Conservation (phyloP, 2,113 vertebrate genomes). For the Hypanus sabinus region DNA sequence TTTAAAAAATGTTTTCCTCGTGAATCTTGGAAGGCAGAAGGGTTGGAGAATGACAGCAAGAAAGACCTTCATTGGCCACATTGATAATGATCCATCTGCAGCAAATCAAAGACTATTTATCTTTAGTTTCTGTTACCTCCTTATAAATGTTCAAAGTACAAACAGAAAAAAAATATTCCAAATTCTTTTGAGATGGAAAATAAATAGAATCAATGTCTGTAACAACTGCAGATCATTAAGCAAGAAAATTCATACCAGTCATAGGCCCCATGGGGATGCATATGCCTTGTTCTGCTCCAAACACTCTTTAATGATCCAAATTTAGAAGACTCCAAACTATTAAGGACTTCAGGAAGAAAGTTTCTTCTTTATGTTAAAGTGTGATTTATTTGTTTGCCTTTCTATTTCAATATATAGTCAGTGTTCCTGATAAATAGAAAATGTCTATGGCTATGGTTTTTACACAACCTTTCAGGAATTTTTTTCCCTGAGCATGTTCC, state of each 20-base stretch:
- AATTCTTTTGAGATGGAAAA: conserved; percentile 1
- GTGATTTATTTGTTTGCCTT: conserved; percentile 22
- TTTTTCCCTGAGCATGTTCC: neutral
- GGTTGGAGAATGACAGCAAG: too few species aligned
- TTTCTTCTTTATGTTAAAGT: neutral
- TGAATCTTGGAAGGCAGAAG: neutral
- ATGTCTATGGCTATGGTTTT: neutral
- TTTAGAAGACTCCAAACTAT: neutral
- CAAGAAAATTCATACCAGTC: neutral
- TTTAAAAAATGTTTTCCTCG: too few species aligned
- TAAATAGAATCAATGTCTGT: neutral
- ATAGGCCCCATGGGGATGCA: neutral
- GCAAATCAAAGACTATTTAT: neutral
- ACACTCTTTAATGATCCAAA: conserved; percentile 25
- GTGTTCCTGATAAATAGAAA: neutral
- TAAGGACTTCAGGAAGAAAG: neutral
- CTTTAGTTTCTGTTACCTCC: neutral
- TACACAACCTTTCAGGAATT: neutral
- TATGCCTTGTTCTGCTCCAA: neutral
- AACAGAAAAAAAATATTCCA: neutral
- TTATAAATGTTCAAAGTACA: neutral
- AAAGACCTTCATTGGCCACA: neutral
- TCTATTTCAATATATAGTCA: neutral
- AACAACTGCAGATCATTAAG: conserved; percentile 24
- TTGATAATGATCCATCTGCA: neutral